A percentile compares a stretch with the other conserved stretches of the same genome.
Conservation (phyloP, 2,113 vertebrate species). For the Mionectes macconnelli region DNA sequence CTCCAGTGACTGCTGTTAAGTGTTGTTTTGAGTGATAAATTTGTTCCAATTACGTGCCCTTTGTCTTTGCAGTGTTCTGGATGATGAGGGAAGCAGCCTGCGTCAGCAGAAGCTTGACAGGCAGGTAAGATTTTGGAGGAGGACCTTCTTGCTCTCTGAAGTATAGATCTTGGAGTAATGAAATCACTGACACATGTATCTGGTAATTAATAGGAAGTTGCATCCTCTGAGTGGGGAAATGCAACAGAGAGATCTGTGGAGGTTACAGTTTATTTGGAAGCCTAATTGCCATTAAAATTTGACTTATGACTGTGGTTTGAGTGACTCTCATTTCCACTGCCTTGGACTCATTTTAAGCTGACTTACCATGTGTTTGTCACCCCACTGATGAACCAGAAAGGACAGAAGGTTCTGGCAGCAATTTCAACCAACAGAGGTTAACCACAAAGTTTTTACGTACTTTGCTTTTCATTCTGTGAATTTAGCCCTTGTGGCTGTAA, state of each 20-base stretch:
- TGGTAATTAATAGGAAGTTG: background rate
- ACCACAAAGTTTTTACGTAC: background rate
- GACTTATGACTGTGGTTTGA: background rate
- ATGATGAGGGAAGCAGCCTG: conserved; percentile 94
- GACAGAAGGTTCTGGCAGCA: background rate
- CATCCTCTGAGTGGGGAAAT: background rate
- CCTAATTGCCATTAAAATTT: background rate
- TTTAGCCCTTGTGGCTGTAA: background rate
- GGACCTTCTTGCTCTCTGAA: background rate
- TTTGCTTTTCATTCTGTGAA: background rate
- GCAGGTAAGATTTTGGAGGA: conserved; percentile 81
- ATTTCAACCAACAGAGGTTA: background rate
- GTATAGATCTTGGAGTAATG: background rate
- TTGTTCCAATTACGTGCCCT: background rate
- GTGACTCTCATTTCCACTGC: background rate
- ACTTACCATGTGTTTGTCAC: background rate
- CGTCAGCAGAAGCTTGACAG: conserved; percentile 97
- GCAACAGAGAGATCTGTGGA: background rate
- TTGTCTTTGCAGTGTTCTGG: conserved; percentile 87
- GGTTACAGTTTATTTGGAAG: background rate
- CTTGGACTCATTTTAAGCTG: background rate
- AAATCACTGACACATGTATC: background rate
- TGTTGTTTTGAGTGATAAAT: background rate
- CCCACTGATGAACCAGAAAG: background rate
- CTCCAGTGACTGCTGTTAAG: background rate